These are phyloP conservation scores for Spongilla lacustris DNA, from an alignment of 37 sponge, comb jelly and placozoan species.

Conservation along the genomic window DNA sequence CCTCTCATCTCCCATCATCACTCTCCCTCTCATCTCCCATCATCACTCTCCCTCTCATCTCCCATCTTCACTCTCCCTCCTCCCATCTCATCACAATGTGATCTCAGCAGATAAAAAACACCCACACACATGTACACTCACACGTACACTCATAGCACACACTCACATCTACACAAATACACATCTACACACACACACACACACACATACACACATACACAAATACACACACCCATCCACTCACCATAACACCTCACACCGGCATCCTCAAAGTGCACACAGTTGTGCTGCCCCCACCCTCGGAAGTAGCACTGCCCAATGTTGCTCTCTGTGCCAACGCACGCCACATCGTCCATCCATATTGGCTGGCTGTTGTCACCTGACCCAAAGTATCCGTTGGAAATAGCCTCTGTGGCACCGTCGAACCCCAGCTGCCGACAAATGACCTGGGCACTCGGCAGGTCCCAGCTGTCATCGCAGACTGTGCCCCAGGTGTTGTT, in stretches of 20 bases:
- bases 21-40: no score
- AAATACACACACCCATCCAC: no score
- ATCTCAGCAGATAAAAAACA: no score
- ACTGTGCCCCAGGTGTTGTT: constrained; percentile 57
- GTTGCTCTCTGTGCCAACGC: constrained; percentile 50
- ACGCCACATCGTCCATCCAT: constrained; percentile 58
- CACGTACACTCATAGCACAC: no score
- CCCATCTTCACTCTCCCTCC: no score
- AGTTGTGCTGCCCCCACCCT: constrained; percentile 44
- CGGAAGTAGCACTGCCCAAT: constrained; percentile 22
- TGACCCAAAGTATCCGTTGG: constrained; percentile 31
- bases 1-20: no score
- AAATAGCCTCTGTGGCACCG: constrained; percentile 34
- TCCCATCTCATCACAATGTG: no score
- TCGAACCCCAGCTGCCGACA: constrained; percentile 61
- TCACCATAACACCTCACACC: constrained; percentile 63
- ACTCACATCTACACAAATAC: no score
- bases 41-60: no score
- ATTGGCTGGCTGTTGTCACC: constrained; percentile 11
- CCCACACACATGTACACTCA: no score
- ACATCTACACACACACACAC: no score
- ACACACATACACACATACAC: constrained; percentile 4
- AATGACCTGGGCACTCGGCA: constrained; percentile 48
- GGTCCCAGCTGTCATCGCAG: constrained; percentile 66
- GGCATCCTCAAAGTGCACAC: constrained; percentile 54